Evolutionary conservation across 2,888 invertebrate species (phyloP).

Genomic region (Adelphocoris suturalis): DNA sequence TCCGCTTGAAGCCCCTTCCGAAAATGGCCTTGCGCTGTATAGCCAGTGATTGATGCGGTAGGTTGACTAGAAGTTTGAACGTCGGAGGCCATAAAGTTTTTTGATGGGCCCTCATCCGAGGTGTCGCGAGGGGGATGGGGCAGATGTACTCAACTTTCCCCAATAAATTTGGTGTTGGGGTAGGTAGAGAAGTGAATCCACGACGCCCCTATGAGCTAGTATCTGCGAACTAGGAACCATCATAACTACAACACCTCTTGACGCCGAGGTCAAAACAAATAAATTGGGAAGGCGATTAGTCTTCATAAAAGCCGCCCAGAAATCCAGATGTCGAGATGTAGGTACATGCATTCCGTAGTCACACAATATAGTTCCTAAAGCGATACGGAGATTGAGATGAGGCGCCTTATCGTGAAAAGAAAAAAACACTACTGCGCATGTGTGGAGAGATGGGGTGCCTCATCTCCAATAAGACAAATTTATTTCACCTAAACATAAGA

Average conservation of each 20-base stretch:
- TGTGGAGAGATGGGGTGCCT: too few relatives aligned
- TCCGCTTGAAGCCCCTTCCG: neutral
- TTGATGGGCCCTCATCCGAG: slow-evolving; percentile 21
- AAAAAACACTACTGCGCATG: too few relatives aligned
- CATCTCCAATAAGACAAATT: too few relatives aligned
- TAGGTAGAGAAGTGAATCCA: neutral
- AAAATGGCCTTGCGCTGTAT: neutral
- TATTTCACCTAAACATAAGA: too few relatives aligned
- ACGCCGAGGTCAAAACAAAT: neutral
- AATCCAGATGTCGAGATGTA: too few relatives aligned
- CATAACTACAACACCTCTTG: too few relatives aligned
- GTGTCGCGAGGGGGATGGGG: neutral
- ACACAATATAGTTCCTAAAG: too few relatives aligned
- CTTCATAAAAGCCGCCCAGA: too few relatives aligned
- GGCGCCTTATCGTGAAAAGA: too few relatives aligned
- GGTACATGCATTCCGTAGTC: too few relatives aligned
- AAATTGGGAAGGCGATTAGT: neutral
- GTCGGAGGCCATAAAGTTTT: slow-evolving; percentile 2
- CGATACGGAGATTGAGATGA: too few relatives aligned
- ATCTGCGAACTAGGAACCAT: neutral
- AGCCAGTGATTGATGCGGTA: slow-evolving; percentile 33
- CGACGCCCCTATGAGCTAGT: neutral
- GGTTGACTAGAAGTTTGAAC: neutral
- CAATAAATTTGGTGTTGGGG: slow-evolving; percentile 14
- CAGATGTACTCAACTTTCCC: neutral